Base-by-base conservation (phyloP, 2,888 invertebrate species). In the Pherbina coryleti region DNA sequence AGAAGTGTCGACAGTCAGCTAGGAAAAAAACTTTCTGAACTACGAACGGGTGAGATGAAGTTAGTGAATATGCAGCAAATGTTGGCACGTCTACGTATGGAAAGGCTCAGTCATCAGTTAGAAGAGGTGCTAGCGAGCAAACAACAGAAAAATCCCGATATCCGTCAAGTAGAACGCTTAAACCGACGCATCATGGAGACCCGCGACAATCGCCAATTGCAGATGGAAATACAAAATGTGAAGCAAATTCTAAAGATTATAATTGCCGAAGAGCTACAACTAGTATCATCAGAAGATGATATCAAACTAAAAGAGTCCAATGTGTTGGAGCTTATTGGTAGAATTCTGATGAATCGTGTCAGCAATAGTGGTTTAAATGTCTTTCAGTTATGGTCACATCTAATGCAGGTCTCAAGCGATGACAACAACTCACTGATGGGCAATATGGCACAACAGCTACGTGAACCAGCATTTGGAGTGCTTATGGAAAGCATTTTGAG, bases 71-170 rank as follows among this genome's bases (percentile, higher is more conserved):
- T 72, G 14, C 77, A 66, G 22, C 77, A 77, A 49, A 51, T 77
- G 17, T 25, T 77, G 55, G 72, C 67, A 4, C 64, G 77, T 5
- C 28, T 77, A 3, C 37, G 55, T 17, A 44, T 77, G 77, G 77
- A 77, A 34, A 37, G 66, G 3, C 66, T 77, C 5, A 66, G 72
- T 9, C 53, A 77, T 8, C 49, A 34, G 11, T 28, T 77, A 7
- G 77, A 72, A 31, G 51, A 60, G 3, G 57, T n/a, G 5, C 57
- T 19, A 9, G 9, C 28, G 1, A 25, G 3, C 25, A 64, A 64
- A 31, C n/a, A 55, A 11, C 19, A 55, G 19, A 31, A 64, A 44
- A 44, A 14, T 5, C 5, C 14, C 17, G 64, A 28, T 9, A 28
- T 31, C 2, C 64, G 17, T 0, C 28, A 31, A 8, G 8, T 5